Percentiles rank a stretch among this genome's conserved stretches.
Evolutionary conservation across 2,113 vertebrate species (phyloP).

Genomic region (Deroptyus accipitrinus): DNA sequence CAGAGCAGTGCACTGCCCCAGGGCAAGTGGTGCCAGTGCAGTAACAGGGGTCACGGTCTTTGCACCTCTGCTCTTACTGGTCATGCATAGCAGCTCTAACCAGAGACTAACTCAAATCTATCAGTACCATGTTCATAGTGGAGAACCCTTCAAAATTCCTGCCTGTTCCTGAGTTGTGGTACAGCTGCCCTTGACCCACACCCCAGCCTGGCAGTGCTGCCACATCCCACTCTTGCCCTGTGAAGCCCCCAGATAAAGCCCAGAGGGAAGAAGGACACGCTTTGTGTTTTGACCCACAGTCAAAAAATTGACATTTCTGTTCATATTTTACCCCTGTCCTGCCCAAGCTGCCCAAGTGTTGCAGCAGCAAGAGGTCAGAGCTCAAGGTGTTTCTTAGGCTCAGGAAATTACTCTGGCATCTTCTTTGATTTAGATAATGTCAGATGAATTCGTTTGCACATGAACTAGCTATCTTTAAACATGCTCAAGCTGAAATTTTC

Average conservation of each 20-base stretch:
- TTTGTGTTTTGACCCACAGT: not conserved
- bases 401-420: not conserved
- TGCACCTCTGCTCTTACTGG: not conserved
- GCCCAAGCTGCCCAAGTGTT: too few species aligned
- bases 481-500: not conserved
- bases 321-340: not conserved
- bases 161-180: not conserved
- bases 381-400: not conserved
- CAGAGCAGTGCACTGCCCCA: not conserved
- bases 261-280: not conserved
- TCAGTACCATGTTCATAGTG: fast-evolving
- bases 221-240: fast-evolving
- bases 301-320: not conserved
- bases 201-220: not conserved
- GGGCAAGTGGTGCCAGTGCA: not conserved
- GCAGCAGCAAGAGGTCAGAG: not conserved
- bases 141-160: fast-evolving
- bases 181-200: fast-evolving
- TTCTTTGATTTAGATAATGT: not conserved
- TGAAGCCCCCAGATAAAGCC: not conserved
- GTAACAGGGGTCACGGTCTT: too few species aligned
- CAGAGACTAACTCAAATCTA: not conserved
- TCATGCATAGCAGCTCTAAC: fast-evolving
- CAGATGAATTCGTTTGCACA: not conserved
- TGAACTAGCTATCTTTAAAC: not conserved